Evolutionary conservation across 1,140 invertebrate species (phyloP).

Genomic region (Musca vetustissima): DNA sequence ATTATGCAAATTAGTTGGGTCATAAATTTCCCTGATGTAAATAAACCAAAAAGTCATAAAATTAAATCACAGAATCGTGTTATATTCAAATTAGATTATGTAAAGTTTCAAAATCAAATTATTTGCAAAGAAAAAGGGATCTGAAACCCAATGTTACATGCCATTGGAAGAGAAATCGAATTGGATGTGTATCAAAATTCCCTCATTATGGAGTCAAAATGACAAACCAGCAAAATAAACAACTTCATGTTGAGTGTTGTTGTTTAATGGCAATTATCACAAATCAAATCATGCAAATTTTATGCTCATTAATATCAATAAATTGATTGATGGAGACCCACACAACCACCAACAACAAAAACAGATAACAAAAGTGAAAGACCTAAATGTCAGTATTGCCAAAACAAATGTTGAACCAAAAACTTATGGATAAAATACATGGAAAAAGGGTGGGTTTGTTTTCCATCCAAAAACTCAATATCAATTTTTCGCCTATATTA

Average conservation of each 20-base stretch:
- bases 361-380: too few relatives aligned
- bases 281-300: constrained; percentile 19
- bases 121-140: neutral
- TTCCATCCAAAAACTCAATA: too few relatives aligned
- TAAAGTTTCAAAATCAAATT: neutral
- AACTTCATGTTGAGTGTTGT: neutral
- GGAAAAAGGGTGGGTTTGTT: too few relatives aligned
- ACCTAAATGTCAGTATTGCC: neutral
- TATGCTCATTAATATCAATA: constrained; percentile 23
- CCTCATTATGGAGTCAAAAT: neutral
- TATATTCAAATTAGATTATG: constrained; percentile 11
- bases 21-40: neutral
- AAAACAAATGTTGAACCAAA: constrained; percentile 6
- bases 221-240: neutral
- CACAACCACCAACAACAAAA: too few relatives aligned
- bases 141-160: constrained; percentile 4
- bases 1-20: constrained; percentile 7
- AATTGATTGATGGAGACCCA: constrained; percentile 8
- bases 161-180: too few relatives aligned
- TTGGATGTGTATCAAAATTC: neutral
- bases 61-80: constrained; percentile 1
- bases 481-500: too few relatives aligned
- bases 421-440: neutral
- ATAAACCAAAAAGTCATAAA: neutral
- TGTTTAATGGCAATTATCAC: constrained; percentile 7